Conservation (phyloP, 2,113 vertebrate genomes). For the Scomber japonicus region DNA sequence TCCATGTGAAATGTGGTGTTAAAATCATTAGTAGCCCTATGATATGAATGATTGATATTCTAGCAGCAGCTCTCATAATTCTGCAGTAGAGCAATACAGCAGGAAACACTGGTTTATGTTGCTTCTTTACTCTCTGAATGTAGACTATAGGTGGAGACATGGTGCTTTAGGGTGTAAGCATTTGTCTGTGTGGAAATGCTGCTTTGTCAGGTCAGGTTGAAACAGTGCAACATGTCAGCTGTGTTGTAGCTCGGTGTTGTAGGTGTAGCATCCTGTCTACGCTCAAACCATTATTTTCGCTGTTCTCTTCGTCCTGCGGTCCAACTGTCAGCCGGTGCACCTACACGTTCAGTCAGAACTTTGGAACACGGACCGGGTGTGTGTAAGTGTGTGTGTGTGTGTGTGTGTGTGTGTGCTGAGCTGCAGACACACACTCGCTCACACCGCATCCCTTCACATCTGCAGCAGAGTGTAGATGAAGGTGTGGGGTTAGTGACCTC, state of each 20-base stretch:
- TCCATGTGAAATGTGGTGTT: no score
- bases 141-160: not conserved
- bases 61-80: no score
- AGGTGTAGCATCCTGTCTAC: not conserved
- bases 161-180: not conserved
- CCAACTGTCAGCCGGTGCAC: conserved; percentile 3
- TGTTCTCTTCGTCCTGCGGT: conserved; percentile 11
- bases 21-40: no score
- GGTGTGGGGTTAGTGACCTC: conserved; percentile 68
- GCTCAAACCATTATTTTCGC: conserved; percentile 2
- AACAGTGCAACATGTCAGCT: conserved; percentile 1
- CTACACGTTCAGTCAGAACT: conserved; percentile 30
- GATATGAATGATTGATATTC: no score
- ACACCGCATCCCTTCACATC: not conserved
- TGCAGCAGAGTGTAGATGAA: conserved; percentile 30
- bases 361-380: conserved; percentile 35
- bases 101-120: no score
- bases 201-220: not conserved
- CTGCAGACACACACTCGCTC: not conserved
- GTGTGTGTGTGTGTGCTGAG: not conserved
- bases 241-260: not conserved
- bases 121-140: not conserved
- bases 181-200: conserved; percentile 13
- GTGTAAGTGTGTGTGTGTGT: no score
- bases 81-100: no score